These are phyloP conservation scores for Pararge aegeria DNA, from an alignment of 1,140 invertebrate species.

Conservation along the genomic window DNA sequence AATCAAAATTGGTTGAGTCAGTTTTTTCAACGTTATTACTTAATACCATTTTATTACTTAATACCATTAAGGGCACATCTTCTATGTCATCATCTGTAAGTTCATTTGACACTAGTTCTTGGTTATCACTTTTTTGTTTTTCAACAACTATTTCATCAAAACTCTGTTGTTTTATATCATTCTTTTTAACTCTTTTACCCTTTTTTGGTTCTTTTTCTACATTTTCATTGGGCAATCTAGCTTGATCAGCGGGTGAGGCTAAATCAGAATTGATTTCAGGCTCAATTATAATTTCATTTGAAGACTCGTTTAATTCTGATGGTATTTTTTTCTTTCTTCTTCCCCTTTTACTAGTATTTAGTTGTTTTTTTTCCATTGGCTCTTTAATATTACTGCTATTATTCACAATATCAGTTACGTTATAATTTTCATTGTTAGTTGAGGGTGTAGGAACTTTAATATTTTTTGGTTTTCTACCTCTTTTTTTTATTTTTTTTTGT, in stretches of 20 bases:
- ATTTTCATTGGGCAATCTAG: background rate
- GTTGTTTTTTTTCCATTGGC: background rate
- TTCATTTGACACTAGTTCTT: slow-evolving; percentile 4
- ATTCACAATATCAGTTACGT: background rate
- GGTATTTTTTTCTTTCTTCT: slow-evolving; percentile 6
- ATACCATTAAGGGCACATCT: slow-evolving; percentile 25
- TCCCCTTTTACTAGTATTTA: slow-evolving; percentile 4
- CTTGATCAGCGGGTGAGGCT: background rate
- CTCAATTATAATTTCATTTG: background rate
- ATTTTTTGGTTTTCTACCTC: slow-evolving; percentile 8
- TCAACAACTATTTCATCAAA: background rate
- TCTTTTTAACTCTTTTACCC: background rate
- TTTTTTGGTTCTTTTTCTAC: background rate
- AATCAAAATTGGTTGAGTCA: slow-evolving; percentile 16
- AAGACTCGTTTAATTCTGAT: background rate
- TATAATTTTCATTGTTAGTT: background rate
- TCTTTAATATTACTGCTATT: background rate
- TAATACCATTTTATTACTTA: slow-evolving; percentile 17
- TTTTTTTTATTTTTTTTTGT: slow-evolving; percentile 15
- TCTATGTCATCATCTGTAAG: slow-evolving; percentile 18
- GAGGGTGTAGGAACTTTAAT: background rate
- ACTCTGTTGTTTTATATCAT: background rate
- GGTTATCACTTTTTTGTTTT: slow-evolving; percentile 1
- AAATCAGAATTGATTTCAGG: background rate
- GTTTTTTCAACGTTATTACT: slow-evolving; percentile 3